Base-by-base conservation (phyloP, 2,888 invertebrate genomes). In the Heliconius ethilla region DNA sequence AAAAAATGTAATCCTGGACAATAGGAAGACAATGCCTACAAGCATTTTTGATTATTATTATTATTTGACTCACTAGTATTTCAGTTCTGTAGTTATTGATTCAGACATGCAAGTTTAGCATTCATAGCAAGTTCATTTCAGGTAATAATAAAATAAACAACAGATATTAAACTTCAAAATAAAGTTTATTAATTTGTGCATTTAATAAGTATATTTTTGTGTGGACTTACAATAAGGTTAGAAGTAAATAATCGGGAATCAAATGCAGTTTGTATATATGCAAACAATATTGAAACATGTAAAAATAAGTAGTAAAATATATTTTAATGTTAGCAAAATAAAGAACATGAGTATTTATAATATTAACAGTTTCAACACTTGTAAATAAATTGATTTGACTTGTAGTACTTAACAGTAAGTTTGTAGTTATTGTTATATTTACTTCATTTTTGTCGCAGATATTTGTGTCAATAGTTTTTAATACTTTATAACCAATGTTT, bases 161-260 rank as follows among this genome's bases (percentile, higher is more conserved):
- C 73, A 76, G 59, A 76, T 63, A 7, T 51, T 51, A 18, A 77
- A 76, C 70, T 37, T 75, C 67, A 69, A 78, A 78, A 63, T 40
- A 72, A 76, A 75, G 77, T 75, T 80, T 70, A 70, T 75, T 76
- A 70, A 72, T 69, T 75, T 77, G 73, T 77, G 77, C 77, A 67
- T 67, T 67, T 73, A 69, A 67, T 33, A 72, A 18, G 65, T 51
- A 63, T 72, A 51, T 25, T 29, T 62, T 75, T 75, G 70, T 37
- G 79, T 79, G 79, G 66, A 75, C 70, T 77, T 74, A 74, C 73
- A 40, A 51, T 67, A 76, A 55, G 70, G 74, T 33, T 75, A 78
- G 27, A 74, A n/a, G 33, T 72, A 59, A 33, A 33, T n/a, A 45
- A 51, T 55, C 11, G 22, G 22, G 15, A 55, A 55, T 70, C 22